Evolutionary conservation across 2,888 invertebrate genomes (phyloP).

Genomic region (Drosophila quinaria): DNA sequence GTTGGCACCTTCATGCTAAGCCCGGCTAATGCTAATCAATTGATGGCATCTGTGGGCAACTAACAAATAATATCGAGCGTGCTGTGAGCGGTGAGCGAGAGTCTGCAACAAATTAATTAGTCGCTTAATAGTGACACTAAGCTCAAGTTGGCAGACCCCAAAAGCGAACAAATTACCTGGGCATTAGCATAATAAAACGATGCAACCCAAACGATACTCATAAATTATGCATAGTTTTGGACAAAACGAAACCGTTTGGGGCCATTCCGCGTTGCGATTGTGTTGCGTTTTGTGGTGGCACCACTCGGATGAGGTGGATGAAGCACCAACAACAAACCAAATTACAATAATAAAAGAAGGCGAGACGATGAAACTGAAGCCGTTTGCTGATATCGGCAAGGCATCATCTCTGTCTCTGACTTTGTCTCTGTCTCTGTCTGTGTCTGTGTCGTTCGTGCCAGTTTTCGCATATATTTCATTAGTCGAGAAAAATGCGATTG

Average conservation of each 20-base stretch:
- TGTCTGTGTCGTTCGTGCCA: slow-evolving; percentile 11
- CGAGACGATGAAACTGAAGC: slow-evolving; percentile 58
- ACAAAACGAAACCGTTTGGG: slow-evolving; percentile 70
- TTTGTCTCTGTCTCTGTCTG: too few species aligned
- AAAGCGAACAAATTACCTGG: slow-evolving; percentile 72
- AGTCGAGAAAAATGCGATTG: slow-evolving; percentile 67
- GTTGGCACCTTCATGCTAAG: slow-evolving; percentile 70
- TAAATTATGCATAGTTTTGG: slow-evolving; percentile 77
- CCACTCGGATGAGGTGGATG: slow-evolving; percentile 6
- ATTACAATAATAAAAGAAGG: slow-evolving; percentile 73
- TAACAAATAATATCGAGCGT: slow-evolving; percentile 37
- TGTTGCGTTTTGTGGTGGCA: slow-evolving; percentile 1
- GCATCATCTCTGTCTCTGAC: slow-evolving; percentile 32
- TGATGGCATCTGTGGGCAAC: slow-evolving; percentile 50
- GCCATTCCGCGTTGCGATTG: slow-evolving; percentile 24
- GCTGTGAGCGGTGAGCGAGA: too few species aligned
- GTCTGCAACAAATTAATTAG: slow-evolving; percentile 79
- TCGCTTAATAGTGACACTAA: slow-evolving; percentile 81
- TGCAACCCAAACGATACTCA: slow-evolving; percentile 73
- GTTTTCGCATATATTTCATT: slow-evolving; percentile 79
- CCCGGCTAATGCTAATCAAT: slow-evolving; percentile 68
- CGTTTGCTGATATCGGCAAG: slow-evolving; percentile 61
- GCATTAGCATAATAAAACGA: slow-evolving; percentile 79
- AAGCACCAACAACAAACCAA: slow-evolving; percentile 22
- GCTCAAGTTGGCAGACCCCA: slow-evolving; percentile 63